Base-by-base conservation (phyloP, 2,888 invertebrate genomes). In the Pristionchus exspectatus region DNA sequence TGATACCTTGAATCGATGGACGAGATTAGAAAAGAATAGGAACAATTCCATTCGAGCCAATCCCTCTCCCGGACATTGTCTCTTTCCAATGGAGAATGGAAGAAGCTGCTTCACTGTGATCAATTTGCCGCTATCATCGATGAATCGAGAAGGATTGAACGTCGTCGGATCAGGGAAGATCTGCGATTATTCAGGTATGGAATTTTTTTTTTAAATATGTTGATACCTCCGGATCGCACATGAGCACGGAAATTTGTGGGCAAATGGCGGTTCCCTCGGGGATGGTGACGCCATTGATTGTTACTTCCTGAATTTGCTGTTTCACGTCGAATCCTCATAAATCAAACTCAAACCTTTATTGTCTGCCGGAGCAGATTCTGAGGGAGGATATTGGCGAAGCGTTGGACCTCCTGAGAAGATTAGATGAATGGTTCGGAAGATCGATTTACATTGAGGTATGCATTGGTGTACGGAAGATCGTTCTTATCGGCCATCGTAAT, bases 1-100 rank as follows among this genome's bases (percentile, higher is more conserved):
- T 9, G 27, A 27, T 44, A 91, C 90, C 54, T 91, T 54, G 69
- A 92, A 92, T 81, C 91, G 89, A 87, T 92, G 91, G 83, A 91
- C 91, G 0, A 92, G 59, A 74, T 92, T 92, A 5, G 91, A 85
- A 72, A 92, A 90, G 83, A 91, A 91, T 9, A 92, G 59, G 89
- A 91, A 92, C 2, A 92, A 87, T 87, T 92, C 91, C 90, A 91
- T 90, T 77, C 85, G 24, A 0, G 92, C 92, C 38, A 92, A 77
- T 83, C 92, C 91, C 74, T 92, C 92, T 16, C 92, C 92, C 9
- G 90, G 90, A 91, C 92, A 92, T 87, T 91, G 91, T 38, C 92
- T 91, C 86, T 91, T 91, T 81, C 92, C 92, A 27, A 92, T 89
- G 1, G 92, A 92, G 84, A 92, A 92, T 18, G 92, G 92, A 0